phyloP scores from a whole-genome alignment of 2,797 vertebrate genomes.

The Labroides dimidiatus region DNA sequence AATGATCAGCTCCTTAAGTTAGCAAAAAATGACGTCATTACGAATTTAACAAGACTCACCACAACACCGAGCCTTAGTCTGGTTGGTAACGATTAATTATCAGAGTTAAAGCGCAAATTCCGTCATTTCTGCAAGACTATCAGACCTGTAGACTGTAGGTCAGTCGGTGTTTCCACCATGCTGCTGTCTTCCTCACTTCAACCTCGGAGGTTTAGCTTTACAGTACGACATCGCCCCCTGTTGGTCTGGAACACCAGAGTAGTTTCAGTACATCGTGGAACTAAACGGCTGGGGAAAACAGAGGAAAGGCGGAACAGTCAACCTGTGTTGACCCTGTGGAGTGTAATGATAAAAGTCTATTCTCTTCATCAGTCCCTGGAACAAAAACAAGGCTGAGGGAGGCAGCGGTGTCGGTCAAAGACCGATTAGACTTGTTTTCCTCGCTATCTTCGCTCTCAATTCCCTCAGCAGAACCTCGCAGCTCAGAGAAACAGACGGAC shows the following conservation, averaged over 20 bases:
- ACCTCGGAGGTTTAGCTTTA: rapidly evolving
- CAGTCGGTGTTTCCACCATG: neutral
- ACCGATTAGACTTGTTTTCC: too few relatives aligned
- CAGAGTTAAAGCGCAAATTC: rapidly evolving
- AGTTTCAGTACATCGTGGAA: neutral
- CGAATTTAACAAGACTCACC: constrained; percentile 18
- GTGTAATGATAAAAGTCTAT: neutral
- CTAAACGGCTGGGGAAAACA: neutral
- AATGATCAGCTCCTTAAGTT: constrained; percentile 9
- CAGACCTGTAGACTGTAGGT: neutral
- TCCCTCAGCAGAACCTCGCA: too few relatives aligned
- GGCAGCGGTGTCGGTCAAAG: too few relatives aligned
- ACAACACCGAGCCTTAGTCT: rapidly evolving
- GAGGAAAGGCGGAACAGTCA: neutral
- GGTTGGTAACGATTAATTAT: rapidly evolving
- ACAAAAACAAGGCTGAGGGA: too few relatives aligned
- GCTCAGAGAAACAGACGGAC: too few relatives aligned
- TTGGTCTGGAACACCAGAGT: constrained; percentile 28
- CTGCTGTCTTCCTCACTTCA: neutral
- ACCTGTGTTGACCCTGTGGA: neutral
- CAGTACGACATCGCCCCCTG: neutral
- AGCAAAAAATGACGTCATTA: neutral
- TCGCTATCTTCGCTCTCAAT: too few relatives aligned
- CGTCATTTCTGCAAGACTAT: neutral
- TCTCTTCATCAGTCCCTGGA: too few relatives aligned